A percentile compares a stretch with the other conserved stretches of the same genome.
Conservation (phyloP, 2,888 invertebrate species). For the Caenorhabditis sp. region DNA sequence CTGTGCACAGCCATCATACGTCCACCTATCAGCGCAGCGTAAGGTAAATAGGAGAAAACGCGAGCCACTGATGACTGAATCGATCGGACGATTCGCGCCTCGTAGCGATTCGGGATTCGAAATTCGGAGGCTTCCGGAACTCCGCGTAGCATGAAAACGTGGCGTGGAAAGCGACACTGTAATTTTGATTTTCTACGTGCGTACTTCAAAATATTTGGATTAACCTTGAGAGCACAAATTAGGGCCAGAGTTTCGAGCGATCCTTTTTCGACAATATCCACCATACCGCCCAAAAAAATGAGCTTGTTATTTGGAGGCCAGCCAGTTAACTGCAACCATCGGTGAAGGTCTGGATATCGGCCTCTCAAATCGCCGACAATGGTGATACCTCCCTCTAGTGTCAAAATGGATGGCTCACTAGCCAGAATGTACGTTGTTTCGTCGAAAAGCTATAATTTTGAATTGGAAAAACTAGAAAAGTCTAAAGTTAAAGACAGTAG, state of each 20-base stretch:
- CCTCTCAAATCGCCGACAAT: slow-evolving; percentile 47
- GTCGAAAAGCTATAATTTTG: slow-evolving; percentile 36
- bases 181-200: too few species aligned
- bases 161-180: slow-evolving; percentile 42
- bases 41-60: slow-evolving; percentile 46
- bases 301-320: slow-evolving; percentile 48
- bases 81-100: slow-evolving; percentile 21
- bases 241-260: slow-evolving; percentile 46
- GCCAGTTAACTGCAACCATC: slow-evolving; percentile 50
- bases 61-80: slow-evolving; percentile 23
- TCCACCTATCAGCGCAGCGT: slow-evolving; percentile 42
- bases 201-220: too few species aligned
- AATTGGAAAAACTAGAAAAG: too few species aligned
- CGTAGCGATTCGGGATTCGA: slow-evolving; percentile 32
- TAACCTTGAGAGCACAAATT: slow-evolving; percentile 40
- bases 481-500: too few species aligned
- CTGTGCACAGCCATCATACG: slow-evolving; percentile 42
- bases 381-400: slow-evolving; percentile 27
- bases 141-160: slow-evolving; percentile 47
- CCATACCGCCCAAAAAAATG: slow-evolving; percentile 47
- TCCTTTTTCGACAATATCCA: slow-evolving; percentile 39
- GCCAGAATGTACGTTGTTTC: slow-evolving; percentile 35
- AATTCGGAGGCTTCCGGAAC: slow-evolving; percentile 42
- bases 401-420: slow-evolving; percentile 32
- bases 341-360: slow-evolving; percentile 42